Conservation (phyloP, 2,113 vertebrate genomes). For the Ranitomeya variabilis region DNA sequence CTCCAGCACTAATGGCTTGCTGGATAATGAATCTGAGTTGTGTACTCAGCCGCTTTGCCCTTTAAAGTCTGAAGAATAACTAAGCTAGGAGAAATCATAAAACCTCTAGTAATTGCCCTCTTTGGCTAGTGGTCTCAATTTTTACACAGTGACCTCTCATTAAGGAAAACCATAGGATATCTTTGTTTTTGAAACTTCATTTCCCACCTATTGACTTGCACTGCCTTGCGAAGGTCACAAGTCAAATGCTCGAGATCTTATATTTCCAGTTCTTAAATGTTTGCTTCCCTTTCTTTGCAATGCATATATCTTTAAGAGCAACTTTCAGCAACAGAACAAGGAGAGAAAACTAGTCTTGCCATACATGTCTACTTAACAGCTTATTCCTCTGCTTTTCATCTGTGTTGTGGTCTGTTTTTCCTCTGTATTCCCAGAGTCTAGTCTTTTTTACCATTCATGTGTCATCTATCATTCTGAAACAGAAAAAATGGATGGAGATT, state of each 20-base stretch:
- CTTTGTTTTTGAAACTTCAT: slow-evolving; percentile 54
- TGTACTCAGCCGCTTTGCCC: slow-evolving; percentile 50
- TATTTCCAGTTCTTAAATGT: slow-evolving; percentile 3
- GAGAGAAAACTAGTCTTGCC: not conserved
- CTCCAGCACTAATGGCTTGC: slow-evolving; percentile 55
- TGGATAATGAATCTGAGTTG: slow-evolving; percentile 56
- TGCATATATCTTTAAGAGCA: not conserved
- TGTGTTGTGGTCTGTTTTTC: no score
- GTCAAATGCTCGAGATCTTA: slow-evolving; percentile 29
- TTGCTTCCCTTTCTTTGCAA: not conserved
- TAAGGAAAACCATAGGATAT: slow-evolving; percentile 41
- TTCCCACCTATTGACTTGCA: slow-evolving; percentile 43
- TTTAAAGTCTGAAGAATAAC: slow-evolving; percentile 55
- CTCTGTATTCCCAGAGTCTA: no score
- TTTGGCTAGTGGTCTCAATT: slow-evolving; percentile 49
- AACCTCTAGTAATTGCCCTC: slow-evolving; percentile 48
- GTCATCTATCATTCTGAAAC: no score
- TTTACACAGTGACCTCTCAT: slow-evolving; percentile 51
- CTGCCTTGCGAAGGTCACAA: slow-evolving; percentile 25
- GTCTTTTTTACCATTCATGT: no score
- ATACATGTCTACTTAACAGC: not conserved
- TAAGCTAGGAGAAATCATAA: slow-evolving; percentile 55
- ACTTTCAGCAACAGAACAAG: not conserved
- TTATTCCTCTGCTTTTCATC: not conserved
- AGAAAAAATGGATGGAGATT: no score